Base-by-base conservation (phyloP, 2,888 invertebrate species). In the Apamea crenata region DNA sequence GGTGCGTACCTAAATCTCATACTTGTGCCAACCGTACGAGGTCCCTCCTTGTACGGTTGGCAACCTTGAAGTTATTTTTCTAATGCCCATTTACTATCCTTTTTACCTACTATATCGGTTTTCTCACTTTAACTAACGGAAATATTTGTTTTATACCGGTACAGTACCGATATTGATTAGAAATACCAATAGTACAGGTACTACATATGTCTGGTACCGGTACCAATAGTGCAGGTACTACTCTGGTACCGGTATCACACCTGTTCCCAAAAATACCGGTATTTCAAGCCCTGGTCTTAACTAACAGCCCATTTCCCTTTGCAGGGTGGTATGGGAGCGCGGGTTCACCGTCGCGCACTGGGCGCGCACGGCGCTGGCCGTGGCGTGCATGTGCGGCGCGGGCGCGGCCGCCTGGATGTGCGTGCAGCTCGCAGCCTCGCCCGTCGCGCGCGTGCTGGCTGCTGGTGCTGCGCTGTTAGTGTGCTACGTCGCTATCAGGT, bases 401-500 rank as follows among this genome's bases (percentile, higher is more conserved):
- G 98, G 98, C 32, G 98, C 98, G 47, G 98, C 97, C 47, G 98
- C 98, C 53, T 99, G 99, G 98, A 97, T 98, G 68, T 97, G 98
- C 74, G 98, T 98, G 90, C 98, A 98, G 95, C 95, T 99, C 87
- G 98, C 98, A 92, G 97, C 98, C 65, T 98, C 98, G 92, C 98
- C 98, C 53, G 97, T 98, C 76, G 97, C 98, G 87, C 97, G 98
- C 82, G 98, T 99, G 95, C 96, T 98, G 44, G 98, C 98, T 75
- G 98, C 98, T 80, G 99, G 99, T 85, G 97, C 98, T 72, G 98
- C 99, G 69, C 97, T 99, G 75, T 97, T 99, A 87, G 97, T 99
- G 83, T 98, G 98, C 91, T 99, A 99, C 92, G 97, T 99, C 80
- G 98, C 98, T 89, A 97, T 99, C 92, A 98, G 98, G 98, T 98